These are phyloP conservation scores for Panthera uncia DNA, from an alignment of 2,113 vertebrate genomes.

Conservation along the genomic window DNA sequence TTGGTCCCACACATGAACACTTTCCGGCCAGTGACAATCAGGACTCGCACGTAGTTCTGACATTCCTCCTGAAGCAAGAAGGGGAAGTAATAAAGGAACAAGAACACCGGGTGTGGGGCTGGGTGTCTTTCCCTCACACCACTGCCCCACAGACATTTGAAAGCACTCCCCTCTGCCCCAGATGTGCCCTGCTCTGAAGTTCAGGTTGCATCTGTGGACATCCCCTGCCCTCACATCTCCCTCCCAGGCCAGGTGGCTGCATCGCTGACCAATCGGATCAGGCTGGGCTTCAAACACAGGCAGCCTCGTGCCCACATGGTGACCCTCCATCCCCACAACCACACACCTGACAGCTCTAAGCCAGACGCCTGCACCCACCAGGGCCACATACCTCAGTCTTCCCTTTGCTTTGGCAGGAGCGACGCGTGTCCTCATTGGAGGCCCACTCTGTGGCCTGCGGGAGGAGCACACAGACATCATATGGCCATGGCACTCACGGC, in stretches of 20 bases:
- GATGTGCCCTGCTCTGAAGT: neutral
- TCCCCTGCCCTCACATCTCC: neutral
- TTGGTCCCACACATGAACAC: conserved; percentile 98
- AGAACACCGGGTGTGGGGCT: accelerated
- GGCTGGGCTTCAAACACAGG: neutral
- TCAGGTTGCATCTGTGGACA: neutral
- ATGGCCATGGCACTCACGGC: neutral
- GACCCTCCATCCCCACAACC: neutral
- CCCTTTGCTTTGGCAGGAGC: conserved; percentile 99
- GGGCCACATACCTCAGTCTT: conserved; percentile 94
- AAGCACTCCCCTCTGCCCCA: neutral
- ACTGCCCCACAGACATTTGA: accelerated
- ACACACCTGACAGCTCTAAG: neutral
- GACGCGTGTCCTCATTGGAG: conserved; percentile 96
- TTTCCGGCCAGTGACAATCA: conserved; percentile 95
- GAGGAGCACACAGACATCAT: conserved; percentile 85
- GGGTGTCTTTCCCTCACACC: neutral
- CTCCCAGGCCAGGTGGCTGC: accelerated
- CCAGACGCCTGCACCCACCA: neutral
- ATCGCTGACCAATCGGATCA: neutral
- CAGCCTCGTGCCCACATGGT: accelerated
- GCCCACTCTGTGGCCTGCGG: conserved; percentile 97
- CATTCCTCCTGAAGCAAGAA: conserved; percentile 91
- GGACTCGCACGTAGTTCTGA: conserved; percentile 97
- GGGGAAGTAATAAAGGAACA: neutral